Evolutionary conservation across 2,113 vertebrate genomes (phyloP), one percentile per base, ranked within the genome.

Genomic region (Athene noctua): DNA sequence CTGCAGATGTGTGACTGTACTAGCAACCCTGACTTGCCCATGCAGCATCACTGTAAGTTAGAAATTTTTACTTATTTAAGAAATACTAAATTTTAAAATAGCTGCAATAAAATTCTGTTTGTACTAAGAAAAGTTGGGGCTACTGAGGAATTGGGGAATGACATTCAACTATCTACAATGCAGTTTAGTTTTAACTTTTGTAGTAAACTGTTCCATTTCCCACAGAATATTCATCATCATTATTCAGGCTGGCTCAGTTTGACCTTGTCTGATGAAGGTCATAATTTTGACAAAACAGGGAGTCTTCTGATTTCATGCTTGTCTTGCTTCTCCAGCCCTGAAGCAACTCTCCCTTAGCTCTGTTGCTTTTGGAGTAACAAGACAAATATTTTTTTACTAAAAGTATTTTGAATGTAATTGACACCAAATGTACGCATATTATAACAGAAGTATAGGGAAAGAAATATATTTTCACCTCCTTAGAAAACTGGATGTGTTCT

Each of bases 1-100:
- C 34, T 46, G 26, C 42, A 62, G 61, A 9, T 75, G 32, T 0
- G 0, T 13, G 19, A 26, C 66, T 0, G 0, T 36, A 1, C 46
- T 90, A 57, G 38, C 42, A 86, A 47, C 52, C 22, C 42, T 90
- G 36, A 26, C n/a, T 49, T 87, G 40, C 44, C 55, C 16, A 0
- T 29, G 27, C 1, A 4, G 13, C 8, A 5, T 51, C 0, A 0
- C 57, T 18, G 0, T 34, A 58, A 52, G 12, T 75, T 36, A 44
- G 49, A 63, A 52, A 44, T 70, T 91, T 42, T 62, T 72, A 26
- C 46, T 68, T 90, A 6, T 62, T 85, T 73, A 58, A 30, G 66
- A 82, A 93, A 80, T 46, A 36, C 44, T 85, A 65, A 71, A 34
- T 70, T 89, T 32, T 57, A 15, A 47, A 77, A 20, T 71, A 11